A percentile compares a stretch with the other conserved stretches of the same genome.
phyloP scores from a whole-genome alignment of 2,888 invertebrate genomes.

The Eupithecia vulgata region DNA sequence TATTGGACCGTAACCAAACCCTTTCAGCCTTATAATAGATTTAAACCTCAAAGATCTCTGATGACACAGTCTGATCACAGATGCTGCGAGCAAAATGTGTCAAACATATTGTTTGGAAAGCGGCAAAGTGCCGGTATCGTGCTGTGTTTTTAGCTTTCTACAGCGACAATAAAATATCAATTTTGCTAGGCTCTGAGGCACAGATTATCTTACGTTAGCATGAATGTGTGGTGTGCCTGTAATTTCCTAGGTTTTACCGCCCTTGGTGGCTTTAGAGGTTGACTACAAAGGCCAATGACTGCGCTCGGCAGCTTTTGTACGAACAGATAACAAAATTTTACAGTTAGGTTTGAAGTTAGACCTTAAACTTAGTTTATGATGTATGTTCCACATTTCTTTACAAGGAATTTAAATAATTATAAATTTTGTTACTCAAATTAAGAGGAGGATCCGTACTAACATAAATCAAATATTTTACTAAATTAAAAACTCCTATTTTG shows the following conservation, averaged over 20 bases:
- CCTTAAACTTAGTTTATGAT: background rate
- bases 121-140: slow-evolving; percentile 5
- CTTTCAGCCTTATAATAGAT: background rate
- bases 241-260: slow-evolving; percentile 13
- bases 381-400: background rate
- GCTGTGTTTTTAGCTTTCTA: slow-evolving; percentile 16
- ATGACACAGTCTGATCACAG: too few species aligned
- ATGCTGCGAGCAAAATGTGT: background rate
- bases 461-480: background rate
- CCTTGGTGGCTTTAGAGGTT: slow-evolving; percentile 6
- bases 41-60: background rate
- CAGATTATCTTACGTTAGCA: background rate
- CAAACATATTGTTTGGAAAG: slow-evolving; percentile 13
- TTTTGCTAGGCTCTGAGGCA: slow-evolving; percentile 7
- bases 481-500: slow-evolving; percentile 11
- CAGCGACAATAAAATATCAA: slow-evolving; percentile 14
- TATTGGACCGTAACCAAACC: background rate
- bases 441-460: background rate
- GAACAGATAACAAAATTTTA: background rate
- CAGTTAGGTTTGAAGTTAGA: background rate
- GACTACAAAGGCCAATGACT: background rate
- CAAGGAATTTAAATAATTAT: background rate
- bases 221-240: slow-evolving; percentile 12
- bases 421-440: background rate
- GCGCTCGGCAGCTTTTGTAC: background rate